Percentiles rank a stretch among this genome's conserved stretches.
These are phyloP conservation scores for Liopterus haemorrhoidalis DNA, from an alignment of 2,888 invertebrate species.

Conservation along the genomic window DNA sequence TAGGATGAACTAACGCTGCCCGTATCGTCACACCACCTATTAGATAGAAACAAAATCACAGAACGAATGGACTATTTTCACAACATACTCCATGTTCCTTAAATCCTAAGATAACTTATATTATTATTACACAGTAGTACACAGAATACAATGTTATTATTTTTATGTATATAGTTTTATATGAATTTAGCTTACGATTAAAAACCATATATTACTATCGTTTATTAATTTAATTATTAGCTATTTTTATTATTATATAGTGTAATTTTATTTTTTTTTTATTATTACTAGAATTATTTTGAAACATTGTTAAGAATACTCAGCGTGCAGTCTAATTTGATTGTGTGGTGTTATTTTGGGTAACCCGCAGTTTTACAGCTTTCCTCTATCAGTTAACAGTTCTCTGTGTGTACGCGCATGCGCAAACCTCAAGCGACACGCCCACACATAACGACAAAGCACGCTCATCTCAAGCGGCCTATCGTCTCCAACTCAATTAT, in stretches of 20 bases:
- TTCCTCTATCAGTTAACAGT: no score
- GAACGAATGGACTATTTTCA: slow-evolving; percentile 25
- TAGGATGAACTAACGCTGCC: neutral
- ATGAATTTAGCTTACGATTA: slow-evolving; percentile 21
- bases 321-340: slow-evolving; percentile 50
- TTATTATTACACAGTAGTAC: slow-evolving; percentile 20
- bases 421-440: no score
- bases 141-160: slow-evolving; percentile 25
- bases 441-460: no score
- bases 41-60: slow-evolving; percentile 21
- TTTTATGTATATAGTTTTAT: slow-evolving; percentile 36
- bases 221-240: slow-evolving; percentile 33
- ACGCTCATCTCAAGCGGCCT: no score
- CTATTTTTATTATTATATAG: slow-evolving; percentile 28
- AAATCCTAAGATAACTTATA: slow-evolving; percentile 14
- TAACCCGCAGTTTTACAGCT: slow-evolving; percentile 23
- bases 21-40: neutral
- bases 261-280: slow-evolving; percentile 39
- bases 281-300: slow-evolving; percentile 41
- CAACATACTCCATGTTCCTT: slow-evolving; percentile 23
- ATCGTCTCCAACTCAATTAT: slow-evolving; percentile 18
- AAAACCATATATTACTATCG: slow-evolving; percentile 33
- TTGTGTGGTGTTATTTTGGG: slow-evolving; percentile 45
- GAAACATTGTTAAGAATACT: slow-evolving; percentile 42
- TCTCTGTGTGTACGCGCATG: no score